A percentile compares a stretch with the other conserved stretches of the same genome.
phyloP scores from a whole-genome alignment of 2,888 invertebrate genomes.

The Synergus umbraculus region DNA sequence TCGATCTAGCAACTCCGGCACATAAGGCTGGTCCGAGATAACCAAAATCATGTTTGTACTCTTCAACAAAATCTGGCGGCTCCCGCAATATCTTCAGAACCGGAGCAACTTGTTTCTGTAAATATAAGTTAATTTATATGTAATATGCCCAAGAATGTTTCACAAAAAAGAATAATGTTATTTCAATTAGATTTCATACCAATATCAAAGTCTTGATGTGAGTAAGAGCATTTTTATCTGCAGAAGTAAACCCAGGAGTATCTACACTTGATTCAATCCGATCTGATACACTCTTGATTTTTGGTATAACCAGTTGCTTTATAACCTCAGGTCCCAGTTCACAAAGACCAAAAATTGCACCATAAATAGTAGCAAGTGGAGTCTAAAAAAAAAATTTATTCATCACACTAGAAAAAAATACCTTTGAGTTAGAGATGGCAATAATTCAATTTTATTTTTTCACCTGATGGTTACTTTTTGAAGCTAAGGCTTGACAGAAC shows the following conservation, averaged over 20 bases:
- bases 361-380: slow-evolving; percentile 95
- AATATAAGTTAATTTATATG: slow-evolving; percentile 24
- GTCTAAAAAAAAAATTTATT: slow-evolving; percentile 76
- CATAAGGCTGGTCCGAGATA: slow-evolving; percentile 91
- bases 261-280: slow-evolving; percentile 83
- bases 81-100: slow-evolving; percentile 87
- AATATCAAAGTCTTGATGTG: slow-evolving; percentile 93
- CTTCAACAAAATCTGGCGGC: slow-evolving; percentile 92
- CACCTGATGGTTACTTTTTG: slow-evolving; percentile 70
- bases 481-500: slow-evolving; percentile 78
- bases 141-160: background rate
- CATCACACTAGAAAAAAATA: slow-evolving; percentile 28
- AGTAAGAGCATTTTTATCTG: slow-evolving; percentile 93
- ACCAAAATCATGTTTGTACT: slow-evolving; percentile 91
- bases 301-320: slow-evolving; percentile 89
- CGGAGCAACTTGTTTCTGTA: slow-evolving; percentile 88
- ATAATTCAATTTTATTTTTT: background rate
- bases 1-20: slow-evolving; percentile 88
- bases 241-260: slow-evolving; percentile 84
- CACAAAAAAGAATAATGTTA: too few species aligned
- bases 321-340: slow-evolving; percentile 94
- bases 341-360: slow-evolving; percentile 93
- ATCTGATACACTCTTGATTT: slow-evolving; percentile 86
- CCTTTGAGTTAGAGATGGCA: background rate
- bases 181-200: slow-evolving; percentile 73